A percentile compares a stretch with the other conserved stretches of the same genome.
These are phyloP conservation scores for Zoanthus gigantus DNA, from an alignment of 92 coral and sea anemone genomes.

Conservation along the genomic window DNA sequence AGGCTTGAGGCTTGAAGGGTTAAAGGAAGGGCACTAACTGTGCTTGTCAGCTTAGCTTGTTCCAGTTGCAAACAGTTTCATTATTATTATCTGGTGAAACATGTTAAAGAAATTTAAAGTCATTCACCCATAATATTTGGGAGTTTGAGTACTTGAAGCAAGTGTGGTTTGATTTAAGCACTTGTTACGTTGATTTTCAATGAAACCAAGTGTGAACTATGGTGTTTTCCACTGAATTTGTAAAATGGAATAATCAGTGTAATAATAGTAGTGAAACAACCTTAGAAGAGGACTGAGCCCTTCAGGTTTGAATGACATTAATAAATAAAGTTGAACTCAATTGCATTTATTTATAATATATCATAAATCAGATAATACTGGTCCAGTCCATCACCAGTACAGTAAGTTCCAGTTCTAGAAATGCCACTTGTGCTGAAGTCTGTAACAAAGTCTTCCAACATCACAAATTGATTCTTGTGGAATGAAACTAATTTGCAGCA, in stretches of 20 bases:
- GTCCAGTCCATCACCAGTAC: too few species aligned
- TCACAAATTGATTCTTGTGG: neutral
- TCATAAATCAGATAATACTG: too few species aligned
- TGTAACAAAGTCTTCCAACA: too few species aligned
- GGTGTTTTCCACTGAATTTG: neutral
- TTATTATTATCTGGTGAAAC: neutral
- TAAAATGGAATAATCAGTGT: neutral
- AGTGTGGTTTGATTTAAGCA: neutral
- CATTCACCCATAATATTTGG: neutral
- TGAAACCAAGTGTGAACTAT: neutral
- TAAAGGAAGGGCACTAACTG: neutral
- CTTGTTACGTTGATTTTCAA: neutral
- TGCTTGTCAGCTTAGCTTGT: neutral
- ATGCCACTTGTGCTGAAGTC: too few species aligned
- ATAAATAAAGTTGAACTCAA: neutral
- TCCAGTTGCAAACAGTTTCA: neutral
- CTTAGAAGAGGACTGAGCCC: neutral
- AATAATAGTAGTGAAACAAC: neutral
- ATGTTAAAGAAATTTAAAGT: neutral
- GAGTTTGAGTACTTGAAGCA: neutral
- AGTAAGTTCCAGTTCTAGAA: too few species aligned
- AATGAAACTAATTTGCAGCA: neutral
- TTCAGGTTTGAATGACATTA: neutral
- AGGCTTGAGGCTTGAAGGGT: neutral
- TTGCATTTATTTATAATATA: neutral